Conservation (phyloP, 2,888 invertebrate genomes). For the Andrena camellia region DNA sequence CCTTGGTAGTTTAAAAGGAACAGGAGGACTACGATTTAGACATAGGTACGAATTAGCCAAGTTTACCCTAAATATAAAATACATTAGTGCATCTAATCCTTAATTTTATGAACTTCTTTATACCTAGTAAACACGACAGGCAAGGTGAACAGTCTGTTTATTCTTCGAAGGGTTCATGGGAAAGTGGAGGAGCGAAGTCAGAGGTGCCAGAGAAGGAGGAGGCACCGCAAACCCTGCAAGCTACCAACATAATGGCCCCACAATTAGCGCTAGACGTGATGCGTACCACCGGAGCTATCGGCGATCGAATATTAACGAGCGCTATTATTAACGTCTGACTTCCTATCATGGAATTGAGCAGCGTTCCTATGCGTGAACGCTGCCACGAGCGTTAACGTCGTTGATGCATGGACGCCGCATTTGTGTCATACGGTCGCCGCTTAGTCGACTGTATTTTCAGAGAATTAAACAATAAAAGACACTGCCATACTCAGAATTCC, state of each 20-base stretch:
- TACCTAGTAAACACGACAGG: conserved; percentile 33
- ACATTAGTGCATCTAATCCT: too few relatives aligned
- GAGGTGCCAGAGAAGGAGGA: conserved; percentile 25
- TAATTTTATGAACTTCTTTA: conserved; percentile 14
- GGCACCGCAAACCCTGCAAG: conserved; percentile 57
- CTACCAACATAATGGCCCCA: conserved; percentile 66
- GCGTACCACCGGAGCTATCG: conserved; percentile 70
- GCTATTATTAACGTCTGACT: conserved; percentile 73
- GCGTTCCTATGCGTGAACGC: conserved; percentile 28
- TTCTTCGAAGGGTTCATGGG: conserved; percentile 36
- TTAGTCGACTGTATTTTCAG: conserved; percentile 36
- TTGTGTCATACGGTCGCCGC: neutral
- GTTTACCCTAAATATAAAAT: too few relatives aligned
- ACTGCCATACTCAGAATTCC: neutral
- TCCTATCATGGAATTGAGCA: conserved; percentile 53
- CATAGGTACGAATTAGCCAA: too few relatives aligned
- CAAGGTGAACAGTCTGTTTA: conserved; percentile 47
- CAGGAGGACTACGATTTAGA: too few relatives aligned
- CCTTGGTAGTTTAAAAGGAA: too few relatives aligned
- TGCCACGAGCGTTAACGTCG: conserved; percentile 30
- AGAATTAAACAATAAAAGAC: conserved; percentile 42
- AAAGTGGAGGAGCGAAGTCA: neutral
- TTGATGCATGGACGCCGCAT: conserved; percentile 19
- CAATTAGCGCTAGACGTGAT: conserved; percentile 72
- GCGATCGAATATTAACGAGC: conserved; percentile 78